phyloP scores from a whole-genome alignment of 2,113 vertebrate genomes.

The Phasianus colchicus region DNA sequence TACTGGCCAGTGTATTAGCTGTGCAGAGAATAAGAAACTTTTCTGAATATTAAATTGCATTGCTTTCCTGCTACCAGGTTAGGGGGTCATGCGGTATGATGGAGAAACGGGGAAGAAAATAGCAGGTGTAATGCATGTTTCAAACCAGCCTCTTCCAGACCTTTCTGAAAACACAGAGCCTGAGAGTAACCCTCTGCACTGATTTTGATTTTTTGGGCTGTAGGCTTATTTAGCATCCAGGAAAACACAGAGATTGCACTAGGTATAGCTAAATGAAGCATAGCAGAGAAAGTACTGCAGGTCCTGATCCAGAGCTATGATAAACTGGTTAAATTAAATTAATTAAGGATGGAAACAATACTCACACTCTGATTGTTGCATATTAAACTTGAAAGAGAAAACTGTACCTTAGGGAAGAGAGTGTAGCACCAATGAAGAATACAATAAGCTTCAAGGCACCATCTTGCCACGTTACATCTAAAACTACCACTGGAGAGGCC shows the following conservation, averaged over 20 bases:
- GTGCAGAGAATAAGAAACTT: neutral
- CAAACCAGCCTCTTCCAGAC: neutral
- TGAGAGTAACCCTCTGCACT: neutral
- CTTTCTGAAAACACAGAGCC: neutral
- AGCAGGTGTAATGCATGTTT: neutral
- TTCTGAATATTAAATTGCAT: neutral
- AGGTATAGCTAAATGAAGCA: constrained; percentile 24
- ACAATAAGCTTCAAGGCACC: neutral
- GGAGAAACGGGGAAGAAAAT: neutral
- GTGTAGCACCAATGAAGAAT: neutral
- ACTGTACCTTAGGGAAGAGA: neutral
- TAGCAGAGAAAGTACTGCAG: neutral
- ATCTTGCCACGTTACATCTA: neutral
- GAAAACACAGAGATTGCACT: neutral
- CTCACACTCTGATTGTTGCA: neutral
- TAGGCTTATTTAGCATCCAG: neutral
- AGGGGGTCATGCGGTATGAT: neutral
- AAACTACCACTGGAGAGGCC: neutral
- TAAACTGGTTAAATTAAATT: neutral
- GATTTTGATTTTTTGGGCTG: neutral
- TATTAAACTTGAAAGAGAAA: neutral
- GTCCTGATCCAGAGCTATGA: constrained; percentile 8
- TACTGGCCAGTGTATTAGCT: neutral
- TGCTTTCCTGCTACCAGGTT: neutral
- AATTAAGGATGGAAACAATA: neutral